Percentiles rank a stretch among this genome's conserved stretches.
phyloP scores from a whole-genome alignment of 2,113 vertebrate species.

The Aldabrachelys gigantea region DNA sequence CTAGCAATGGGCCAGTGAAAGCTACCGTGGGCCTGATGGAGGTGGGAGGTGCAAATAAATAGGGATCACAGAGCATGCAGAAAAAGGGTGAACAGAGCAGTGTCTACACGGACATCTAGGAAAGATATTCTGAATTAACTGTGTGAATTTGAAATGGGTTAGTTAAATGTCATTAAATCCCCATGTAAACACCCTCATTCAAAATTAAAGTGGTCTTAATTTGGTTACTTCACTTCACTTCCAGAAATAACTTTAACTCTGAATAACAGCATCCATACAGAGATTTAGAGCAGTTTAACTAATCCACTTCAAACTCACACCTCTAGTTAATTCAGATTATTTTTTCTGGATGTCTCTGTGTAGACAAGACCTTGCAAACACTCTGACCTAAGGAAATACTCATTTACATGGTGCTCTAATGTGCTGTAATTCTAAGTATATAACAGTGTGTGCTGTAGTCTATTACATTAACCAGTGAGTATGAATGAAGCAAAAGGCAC shows the following conservation, averaged over 20 bases:
- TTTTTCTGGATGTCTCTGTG: background rate
- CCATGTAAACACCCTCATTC: background rate
- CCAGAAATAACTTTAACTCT: background rate
- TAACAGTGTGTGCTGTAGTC: background rate
- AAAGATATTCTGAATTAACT: background rate
- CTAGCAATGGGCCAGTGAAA: background rate
- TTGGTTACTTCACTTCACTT: background rate
- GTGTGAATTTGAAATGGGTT: background rate
- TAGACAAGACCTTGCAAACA: background rate
- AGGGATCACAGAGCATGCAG: background rate
- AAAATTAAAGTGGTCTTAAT: background rate
- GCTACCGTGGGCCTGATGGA: background rate
- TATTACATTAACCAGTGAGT: background rate
- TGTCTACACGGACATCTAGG: background rate
- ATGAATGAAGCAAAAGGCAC: background rate
- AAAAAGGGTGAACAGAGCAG: background rate
- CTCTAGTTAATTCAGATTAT: background rate
- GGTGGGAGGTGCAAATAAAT: background rate
- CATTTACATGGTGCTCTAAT: background rate
- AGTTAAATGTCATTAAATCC: background rate
- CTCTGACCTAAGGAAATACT: background rate
- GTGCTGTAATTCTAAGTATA: background rate
- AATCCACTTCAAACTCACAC: background rate
- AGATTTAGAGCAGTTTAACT: background rate
- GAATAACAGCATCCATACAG: background rate